Conservation (phyloP, 1,140 invertebrate genomes). For the Sitodiplosis mosellana region DNA sequence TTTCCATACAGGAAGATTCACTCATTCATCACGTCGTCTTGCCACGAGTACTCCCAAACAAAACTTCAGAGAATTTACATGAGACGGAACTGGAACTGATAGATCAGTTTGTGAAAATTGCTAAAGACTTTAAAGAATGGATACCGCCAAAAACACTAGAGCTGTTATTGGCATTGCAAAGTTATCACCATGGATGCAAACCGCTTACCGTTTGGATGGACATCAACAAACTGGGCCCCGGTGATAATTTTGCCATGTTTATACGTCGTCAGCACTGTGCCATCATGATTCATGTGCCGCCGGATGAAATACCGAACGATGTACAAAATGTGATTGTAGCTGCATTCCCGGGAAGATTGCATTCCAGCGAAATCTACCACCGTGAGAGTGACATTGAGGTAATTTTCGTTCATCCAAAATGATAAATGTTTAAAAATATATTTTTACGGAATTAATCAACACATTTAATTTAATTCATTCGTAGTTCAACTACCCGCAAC, state of each 20-base stretch:
- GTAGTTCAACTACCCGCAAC: background rate
- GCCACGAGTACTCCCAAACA: too few relatives aligned
- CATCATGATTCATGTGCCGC: background rate
- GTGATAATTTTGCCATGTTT: background rate
- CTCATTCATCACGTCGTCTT: too few relatives aligned
- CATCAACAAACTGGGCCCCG: background rate
- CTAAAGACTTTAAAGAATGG: too few relatives aligned
- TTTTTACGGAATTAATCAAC: too few relatives aligned
- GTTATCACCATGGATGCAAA: background rate
- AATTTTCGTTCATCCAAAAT: background rate
- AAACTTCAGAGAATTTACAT: too few relatives aligned
- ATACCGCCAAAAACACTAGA: too few relatives aligned
- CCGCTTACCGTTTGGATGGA: background rate
- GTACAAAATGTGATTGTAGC: background rate
- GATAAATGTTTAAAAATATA: too few relatives aligned
- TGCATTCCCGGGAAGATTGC: background rate
- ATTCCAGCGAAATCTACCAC: background rate
- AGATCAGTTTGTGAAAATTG: too few relatives aligned
- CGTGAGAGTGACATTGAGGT: background rate
- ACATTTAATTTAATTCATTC: background rate
- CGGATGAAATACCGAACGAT: too few relatives aligned
- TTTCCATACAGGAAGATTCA: too few relatives aligned
- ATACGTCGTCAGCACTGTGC: background rate
- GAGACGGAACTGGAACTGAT: too few relatives aligned
- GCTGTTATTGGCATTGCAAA: too few relatives aligned